phyloP scores from a whole-genome alignment of 2,888 invertebrate species.

The Noctua pronuba region DNA sequence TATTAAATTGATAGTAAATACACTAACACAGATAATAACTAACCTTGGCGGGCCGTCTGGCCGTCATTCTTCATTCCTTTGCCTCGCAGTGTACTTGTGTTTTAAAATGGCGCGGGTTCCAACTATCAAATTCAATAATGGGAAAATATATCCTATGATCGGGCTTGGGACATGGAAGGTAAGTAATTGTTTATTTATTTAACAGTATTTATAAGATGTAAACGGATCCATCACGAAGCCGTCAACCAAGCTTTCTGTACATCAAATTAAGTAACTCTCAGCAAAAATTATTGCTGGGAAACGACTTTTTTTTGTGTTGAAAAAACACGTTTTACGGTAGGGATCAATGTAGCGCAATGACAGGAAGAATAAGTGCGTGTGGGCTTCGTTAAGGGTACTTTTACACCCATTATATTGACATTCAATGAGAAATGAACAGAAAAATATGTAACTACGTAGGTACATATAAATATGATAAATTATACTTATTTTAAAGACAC shows the following conservation, averaged over 20 bases:
- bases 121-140: conserved; percentile 69
- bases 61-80: conserved; percentile 33
- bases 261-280: too few relatives aligned
- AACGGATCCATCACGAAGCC: too few relatives aligned
- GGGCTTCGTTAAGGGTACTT: too few relatives aligned
- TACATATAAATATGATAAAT: too few relatives aligned
- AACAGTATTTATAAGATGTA: background rate
- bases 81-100: conserved; percentile 34
- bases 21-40: conserved; percentile 37
- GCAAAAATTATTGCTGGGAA: too few relatives aligned
- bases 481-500: too few relatives aligned
- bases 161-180: conserved; percentile 70
- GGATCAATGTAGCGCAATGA: too few relatives aligned
- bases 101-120: conserved; percentile 55
- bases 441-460: too few relatives aligned
- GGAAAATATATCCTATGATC: conserved; percentile 72
- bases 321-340: too few relatives aligned
- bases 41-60: conserved; percentile 11
- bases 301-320: too few relatives aligned
- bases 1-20: conserved; percentile 47
- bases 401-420: background rate
- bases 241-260: too few relatives aligned
- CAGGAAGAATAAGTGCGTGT: too few relatives aligned
- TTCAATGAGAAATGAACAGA: background rate
- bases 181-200: conserved; percentile 12